phyloP scores from a whole-genome alignment of 2,113 vertebrate species.

The Lophius piscatorius region DNA sequence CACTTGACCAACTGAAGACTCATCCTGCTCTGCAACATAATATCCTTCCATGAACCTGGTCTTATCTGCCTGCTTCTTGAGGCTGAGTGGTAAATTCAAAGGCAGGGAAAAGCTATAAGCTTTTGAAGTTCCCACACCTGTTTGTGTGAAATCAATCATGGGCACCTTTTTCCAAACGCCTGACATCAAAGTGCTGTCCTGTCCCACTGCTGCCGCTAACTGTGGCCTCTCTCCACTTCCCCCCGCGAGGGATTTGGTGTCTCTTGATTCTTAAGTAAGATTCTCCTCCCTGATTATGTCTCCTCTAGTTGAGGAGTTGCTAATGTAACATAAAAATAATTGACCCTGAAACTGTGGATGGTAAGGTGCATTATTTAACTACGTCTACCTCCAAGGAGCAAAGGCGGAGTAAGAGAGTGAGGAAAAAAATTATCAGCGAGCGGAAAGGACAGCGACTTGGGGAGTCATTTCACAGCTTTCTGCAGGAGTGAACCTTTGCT shows the following conservation, averaged over 20 bases:
- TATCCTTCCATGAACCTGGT: constrained; percentile 58
- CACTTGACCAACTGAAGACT: constrained; percentile 20
- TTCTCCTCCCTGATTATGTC: constrained; percentile 56
- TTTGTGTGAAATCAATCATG: constrained; percentile 75
- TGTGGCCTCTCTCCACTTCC: constrained; percentile 51
- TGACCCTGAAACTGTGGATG: constrained; percentile 59
- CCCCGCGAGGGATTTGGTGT: constrained; percentile 50
- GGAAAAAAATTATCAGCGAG: constrained; percentile 1
- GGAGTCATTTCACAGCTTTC: constrained; percentile 22
- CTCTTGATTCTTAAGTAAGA: constrained; percentile 55
- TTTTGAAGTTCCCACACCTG: constrained; percentile 76
- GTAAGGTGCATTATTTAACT: constrained; percentile 63
- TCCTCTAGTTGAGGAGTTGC: constrained; percentile 44
- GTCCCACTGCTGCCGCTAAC: constrained; percentile 48
- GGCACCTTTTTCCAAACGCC: constrained; percentile 63
- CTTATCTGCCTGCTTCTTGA: constrained; percentile 51
- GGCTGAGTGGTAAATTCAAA: constrained; percentile 66
- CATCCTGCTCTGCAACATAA: constrained; percentile 27
- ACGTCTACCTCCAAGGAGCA: constrained; percentile 33
- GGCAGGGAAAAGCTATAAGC: constrained; percentile 63
- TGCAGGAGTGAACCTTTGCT: constrained; percentile 10
- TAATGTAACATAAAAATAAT: constrained; percentile 70
- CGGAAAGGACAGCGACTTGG: neutral
- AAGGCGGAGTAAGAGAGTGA: neutral
- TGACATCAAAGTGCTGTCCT: constrained; percentile 72